Conservation (phyloP, 2,797 vertebrate species). For the Knipowitschia caucasica region DNA sequence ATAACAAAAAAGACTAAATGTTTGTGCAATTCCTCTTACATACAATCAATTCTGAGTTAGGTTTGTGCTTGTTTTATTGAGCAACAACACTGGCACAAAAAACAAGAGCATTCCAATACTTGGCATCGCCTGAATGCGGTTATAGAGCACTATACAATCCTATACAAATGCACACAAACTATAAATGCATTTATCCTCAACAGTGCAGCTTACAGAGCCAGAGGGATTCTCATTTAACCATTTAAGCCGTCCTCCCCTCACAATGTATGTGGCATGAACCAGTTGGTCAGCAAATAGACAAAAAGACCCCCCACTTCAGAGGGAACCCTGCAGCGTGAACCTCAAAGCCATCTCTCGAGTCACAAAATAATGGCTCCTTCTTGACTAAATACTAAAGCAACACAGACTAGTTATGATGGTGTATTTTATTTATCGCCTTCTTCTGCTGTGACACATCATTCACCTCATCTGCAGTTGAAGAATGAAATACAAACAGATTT, state of each 20-base stretch:
- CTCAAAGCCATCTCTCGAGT: conserved; percentile 36
- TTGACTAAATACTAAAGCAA: conserved; percentile 14
- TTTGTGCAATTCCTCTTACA: background rate
- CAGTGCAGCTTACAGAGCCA: conserved; percentile 18
- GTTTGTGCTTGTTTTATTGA: background rate
- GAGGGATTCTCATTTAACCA: conserved; percentile 22
- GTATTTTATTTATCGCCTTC: conserved; percentile 5
- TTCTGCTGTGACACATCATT: conserved; percentile 22
- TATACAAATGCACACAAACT: conserved; percentile 16
- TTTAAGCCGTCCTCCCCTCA: conserved; percentile 25
- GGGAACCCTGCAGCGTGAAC: conserved; percentile 32
- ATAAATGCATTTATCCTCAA: conserved; percentile 4
- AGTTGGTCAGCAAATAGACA: conserved; percentile 27
- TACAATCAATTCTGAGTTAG: background rate
- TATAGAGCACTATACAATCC: background rate
- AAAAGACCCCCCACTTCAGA: conserved; percentile 20
- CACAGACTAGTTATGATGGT: conserved; percentile 8
- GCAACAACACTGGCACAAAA: background rate
- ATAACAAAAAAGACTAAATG: background rate
- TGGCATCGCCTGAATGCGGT: background rate
- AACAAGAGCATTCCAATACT: background rate
- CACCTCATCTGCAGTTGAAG: conserved; percentile 13
- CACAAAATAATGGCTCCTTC: conserved; percentile 33
- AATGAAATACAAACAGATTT: conserved; percentile 29
- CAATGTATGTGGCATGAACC: conserved; percentile 25